Evolutionary conservation across 1,140 invertebrate genomes (phyloP), one percentile per base, ranked within the genome.

Genomic region (Arion vulgaris): DNA sequence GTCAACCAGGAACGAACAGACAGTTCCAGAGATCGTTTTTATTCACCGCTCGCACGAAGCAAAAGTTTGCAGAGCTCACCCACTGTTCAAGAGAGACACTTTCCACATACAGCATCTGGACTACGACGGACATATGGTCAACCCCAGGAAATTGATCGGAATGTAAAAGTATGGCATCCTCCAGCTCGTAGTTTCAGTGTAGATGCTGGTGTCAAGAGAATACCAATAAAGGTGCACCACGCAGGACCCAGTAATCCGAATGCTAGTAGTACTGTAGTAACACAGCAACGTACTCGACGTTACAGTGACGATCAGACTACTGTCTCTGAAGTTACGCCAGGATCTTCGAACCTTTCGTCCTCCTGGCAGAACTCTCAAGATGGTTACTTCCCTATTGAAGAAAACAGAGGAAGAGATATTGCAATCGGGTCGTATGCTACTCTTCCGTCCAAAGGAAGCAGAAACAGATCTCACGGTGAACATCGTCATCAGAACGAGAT

Each of bases 351-450:
- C 75, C 80, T 71, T 82, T 80, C 68, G 81, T 76, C 76, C 77
- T 83, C 76, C 62, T 80, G 71, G 78, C 73, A 49, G 82, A 86
- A 32, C 78, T 83, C 38, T 78, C 86, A 26, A 66, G 81, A 73
- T 82, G 81, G 26, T 28, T 71, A 80, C 39, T 80, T 71, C 78
- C 78, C 68, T 0, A 51, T 9, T n/a, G 78, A 80, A n/a, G 28
- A 71, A 38, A 82, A 28, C 34, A 66, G 36, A 4, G 84, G 77
- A 68, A 83, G 77, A 80, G 80, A 86, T 78, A 86, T 85, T 41
- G 85, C 83, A 69, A 85, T 84, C 73, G 88, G 88, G 19, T 86
- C 88, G 15, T 89, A 88, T 75, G 76, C 81, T 39, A 88, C 88
- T 41, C 83, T 89, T 19, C 88, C 88, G n/a, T 68, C 85, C 32